A percentile compares a stretch with the other conserved stretches of the same genome.
Conservation (phyloP, 2,888 invertebrate species). For the Orchesella flavescens region DNA sequence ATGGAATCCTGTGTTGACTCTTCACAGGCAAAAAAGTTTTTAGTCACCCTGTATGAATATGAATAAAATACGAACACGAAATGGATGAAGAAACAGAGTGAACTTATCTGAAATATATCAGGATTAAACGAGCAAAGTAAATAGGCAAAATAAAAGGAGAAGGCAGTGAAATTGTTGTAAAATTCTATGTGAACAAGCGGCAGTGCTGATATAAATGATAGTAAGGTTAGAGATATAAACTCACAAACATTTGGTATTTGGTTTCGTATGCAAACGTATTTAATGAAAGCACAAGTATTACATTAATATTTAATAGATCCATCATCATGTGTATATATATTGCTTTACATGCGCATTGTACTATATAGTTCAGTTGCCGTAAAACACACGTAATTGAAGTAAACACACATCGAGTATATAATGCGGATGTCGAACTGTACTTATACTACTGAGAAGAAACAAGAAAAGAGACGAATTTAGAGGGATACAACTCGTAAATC, state of each 20-base stretch:
- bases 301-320: slow-evolving; percentile 8
- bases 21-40: slow-evolving; percentile 19
- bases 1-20: slow-evolving; percentile 32
- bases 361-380: not conserved
- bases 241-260: not conserved
- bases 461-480: not conserved
- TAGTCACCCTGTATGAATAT: not conserved
- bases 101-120: slow-evolving; percentile 3
- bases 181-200: slow-evolving; percentile 17
- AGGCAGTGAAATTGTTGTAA: slow-evolving; percentile 17
- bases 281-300: slow-evolving; percentile 32
- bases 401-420: not conserved
- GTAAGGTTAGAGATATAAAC: not conserved
- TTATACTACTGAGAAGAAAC: not conserved
- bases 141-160: slow-evolving; percentile 20
- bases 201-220: not conserved
- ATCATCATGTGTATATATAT: slow-evolving; percentile 5
- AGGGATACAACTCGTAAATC: slow-evolving; percentile 27
- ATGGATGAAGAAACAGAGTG: not conserved
- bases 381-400: not conserved
- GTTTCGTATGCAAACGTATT: not conserved
- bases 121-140: slow-evolving; percentile 8
- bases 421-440: slow-evolving; percentile 8
- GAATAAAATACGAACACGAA: not conserved
- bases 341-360: not conserved